A percentile compares a stretch with the other conserved stretches of the same genome.
Conservation (phyloP, 2,888 invertebrate species). For the Leucozona laternaria region DNA sequence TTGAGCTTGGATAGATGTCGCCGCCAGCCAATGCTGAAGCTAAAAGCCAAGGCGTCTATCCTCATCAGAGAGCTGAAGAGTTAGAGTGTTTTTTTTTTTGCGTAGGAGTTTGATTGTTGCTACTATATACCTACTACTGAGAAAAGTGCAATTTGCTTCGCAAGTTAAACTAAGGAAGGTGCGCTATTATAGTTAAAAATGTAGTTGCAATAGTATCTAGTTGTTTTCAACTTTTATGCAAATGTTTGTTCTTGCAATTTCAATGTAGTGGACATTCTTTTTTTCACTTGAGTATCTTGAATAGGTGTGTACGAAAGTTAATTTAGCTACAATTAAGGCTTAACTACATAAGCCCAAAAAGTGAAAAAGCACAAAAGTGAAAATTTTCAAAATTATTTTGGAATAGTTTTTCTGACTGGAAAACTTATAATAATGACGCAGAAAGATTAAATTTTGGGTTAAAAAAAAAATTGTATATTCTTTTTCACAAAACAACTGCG, state of each 20-base stretch:
- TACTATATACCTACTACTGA: neutral
- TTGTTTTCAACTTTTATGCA: neutral
- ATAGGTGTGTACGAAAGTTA: no score
- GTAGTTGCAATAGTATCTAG: neutral
- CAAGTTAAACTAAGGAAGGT: neutral
- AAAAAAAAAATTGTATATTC: no score
- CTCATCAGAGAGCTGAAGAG: neutral
- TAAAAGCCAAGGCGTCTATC: slow-evolving; percentile 15
- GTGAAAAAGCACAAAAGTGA: no score
- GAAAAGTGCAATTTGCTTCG: slow-evolving; percentile 7
- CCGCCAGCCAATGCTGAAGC: slow-evolving; percentile 5
- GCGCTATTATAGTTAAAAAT: neutral
- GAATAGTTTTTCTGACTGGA: no score
- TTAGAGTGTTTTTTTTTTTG: neutral
- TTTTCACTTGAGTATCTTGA: no score
- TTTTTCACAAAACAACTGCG: no score
- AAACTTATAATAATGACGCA: no score
- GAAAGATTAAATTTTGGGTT: no score
- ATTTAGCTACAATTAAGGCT: no score
- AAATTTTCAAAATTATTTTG: no score
- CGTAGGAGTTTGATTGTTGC: slow-evolving; percentile 23
- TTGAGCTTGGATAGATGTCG: slow-evolving; percentile 29
- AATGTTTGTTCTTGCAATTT: neutral
- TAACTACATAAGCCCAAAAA: no score
- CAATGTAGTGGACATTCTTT: neutral